These are phyloP conservation scores for Megaptera novaeangliae DNA, from an alignment of 2,113 vertebrate species.

Conservation along the genomic window DNA sequence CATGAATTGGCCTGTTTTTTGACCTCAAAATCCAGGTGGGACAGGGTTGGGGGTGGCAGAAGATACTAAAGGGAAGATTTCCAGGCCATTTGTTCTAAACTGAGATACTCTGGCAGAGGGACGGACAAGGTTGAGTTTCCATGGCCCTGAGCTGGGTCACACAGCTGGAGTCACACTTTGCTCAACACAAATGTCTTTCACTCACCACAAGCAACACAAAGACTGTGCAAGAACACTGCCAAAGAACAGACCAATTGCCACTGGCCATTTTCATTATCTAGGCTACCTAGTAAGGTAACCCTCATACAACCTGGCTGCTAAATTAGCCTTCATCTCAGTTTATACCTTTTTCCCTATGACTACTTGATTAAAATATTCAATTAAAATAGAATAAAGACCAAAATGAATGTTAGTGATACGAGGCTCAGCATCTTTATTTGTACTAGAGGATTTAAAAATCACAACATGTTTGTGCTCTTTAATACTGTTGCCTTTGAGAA, in stretches of 20 bases:
- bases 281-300: background rate
- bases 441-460: background rate
- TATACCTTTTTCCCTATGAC: background rate
- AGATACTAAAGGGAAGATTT: background rate
- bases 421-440: background rate
- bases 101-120: background rate
- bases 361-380: background rate
- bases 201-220: conserved; percentile 13
- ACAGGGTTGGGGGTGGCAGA: conserved; percentile 5
- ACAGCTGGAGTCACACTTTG: conserved; percentile 20
- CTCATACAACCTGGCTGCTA: background rate
- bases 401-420: background rate
- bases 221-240: background rate
- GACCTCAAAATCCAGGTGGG: conserved; percentile 56
- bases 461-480: background rate
- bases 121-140: conserved; percentile 9
- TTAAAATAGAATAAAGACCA: background rate
- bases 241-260: background rate
- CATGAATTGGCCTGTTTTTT: conserved; percentile 32
- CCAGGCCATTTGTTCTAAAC: conserved; percentile 62
- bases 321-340: background rate
- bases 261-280: background rate
- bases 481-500: background rate
- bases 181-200: background rate
- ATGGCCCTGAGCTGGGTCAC: conserved; percentile 23